A percentile compares a stretch with the other conserved stretches of the same genome.
phyloP scores from a whole-genome alignment of 2,888 invertebrate genomes.

The Chouioia cunea region DNA sequence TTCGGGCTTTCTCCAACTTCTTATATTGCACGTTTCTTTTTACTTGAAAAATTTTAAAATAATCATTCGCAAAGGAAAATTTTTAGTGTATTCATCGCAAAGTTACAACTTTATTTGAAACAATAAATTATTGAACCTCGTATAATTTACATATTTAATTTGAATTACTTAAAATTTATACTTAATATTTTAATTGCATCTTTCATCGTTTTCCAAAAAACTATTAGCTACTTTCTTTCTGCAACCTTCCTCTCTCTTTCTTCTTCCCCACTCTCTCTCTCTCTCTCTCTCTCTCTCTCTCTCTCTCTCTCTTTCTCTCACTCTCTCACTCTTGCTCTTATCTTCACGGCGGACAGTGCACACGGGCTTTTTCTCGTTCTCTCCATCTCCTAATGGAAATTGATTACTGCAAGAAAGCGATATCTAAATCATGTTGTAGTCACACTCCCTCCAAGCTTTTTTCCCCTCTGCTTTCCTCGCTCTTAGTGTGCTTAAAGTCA shows the following conservation, averaged over 20 bases:
- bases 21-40: constrained; percentile 18
- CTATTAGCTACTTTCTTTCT: not conserved
- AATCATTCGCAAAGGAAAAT: too few species aligned
- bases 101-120: too few species aligned
- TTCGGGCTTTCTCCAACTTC: not conserved
- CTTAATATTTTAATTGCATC: too few species aligned
- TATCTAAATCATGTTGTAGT: constrained; percentile 63
- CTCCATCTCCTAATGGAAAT: constrained; percentile 60
- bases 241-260: constrained; percentile 46
- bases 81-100: too few species aligned
- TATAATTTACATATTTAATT: too few species aligned
- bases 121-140: too few species aligned
- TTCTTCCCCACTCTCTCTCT: constrained; percentile 37
- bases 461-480: constrained; percentile 36
- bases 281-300: constrained; percentile 7
- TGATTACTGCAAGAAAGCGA: constrained; percentile 63
- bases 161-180: too few species aligned
- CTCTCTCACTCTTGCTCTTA: constrained; percentile 34
- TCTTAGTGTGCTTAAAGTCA: constrained; percentile 4
- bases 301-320: constrained; percentile 36
- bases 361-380: constrained; percentile 1
- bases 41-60: too few species aligned
- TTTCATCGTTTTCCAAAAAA: not conserved
- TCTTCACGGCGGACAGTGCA: constrained; percentile 25
- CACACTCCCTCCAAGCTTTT: constrained; percentile 49